Evolutionary conservation across 2,797 vertebrate genomes (phyloP), one percentile per base, ranked within the genome.

Genomic region (Centropyge bicolor): DNA sequence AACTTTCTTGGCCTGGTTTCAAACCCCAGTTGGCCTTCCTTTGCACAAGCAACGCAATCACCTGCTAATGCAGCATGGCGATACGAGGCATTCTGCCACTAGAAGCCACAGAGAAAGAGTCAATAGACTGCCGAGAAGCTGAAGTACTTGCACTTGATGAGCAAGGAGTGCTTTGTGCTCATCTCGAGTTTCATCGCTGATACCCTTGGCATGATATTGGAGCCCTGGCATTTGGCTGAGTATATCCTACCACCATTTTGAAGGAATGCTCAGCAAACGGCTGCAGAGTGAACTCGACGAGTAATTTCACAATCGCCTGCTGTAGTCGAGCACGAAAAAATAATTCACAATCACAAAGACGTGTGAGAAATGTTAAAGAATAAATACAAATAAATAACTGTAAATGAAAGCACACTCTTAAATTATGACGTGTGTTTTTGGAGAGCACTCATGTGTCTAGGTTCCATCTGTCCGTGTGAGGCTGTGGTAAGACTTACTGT

Each of bases 11-110:
- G 41, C 66, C 63, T 38, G 38, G 20, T 57, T 73, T 77, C 64
- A 75, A 66, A 60, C 24, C 17, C 27, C 67, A 20, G 51, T 59
- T 72, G 49, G 48, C 36, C 24, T 49, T 64, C 46, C 36, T 73
- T 65, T 57, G 51, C 49, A 79, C 60, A 69, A 56, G 70, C 55
- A 43, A 71, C 49, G 70, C 70, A 69, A 59, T 84, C 67, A 82
- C 59, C 55, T 56, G 45, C 61, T 81, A 59, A 55, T 65, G 43
- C 62, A 48, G 46, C 38, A 54, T 49, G 27, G 74, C 65, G 68
- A 62, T 65, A 81, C 41, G 57, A 67, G 36, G 38, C 22, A 22
- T 54, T 63, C 60, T 67, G 46, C 51, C 40, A 69, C 57, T 8
- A 38, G 51, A 68, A 71, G 57, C 41, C 52, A 63, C 5, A n/a